These are phyloP conservation scores for Sinhomidia bicolor DNA, from an alignment of 2,888 invertebrate genomes.

Conservation along the genomic window DNA sequence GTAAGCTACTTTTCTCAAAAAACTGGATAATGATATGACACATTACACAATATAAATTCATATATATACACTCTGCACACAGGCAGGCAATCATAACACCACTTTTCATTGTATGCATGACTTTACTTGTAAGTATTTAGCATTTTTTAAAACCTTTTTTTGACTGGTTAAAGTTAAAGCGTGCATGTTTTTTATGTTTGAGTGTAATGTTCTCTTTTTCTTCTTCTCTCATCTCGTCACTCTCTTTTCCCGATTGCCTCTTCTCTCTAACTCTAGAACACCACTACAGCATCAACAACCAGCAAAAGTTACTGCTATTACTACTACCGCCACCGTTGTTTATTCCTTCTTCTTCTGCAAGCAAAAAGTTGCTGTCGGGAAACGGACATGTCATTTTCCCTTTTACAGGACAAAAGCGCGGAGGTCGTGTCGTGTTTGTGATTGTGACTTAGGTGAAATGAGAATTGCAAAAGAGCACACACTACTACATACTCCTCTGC, in stretches of 20 bases:
- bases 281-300: no score
- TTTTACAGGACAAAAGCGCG: neutral
- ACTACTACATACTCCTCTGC: no score
- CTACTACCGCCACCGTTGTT: no score
- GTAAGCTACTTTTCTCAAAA: slow-evolving; percentile 22
- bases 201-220: no score
- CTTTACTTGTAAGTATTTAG: neutral
- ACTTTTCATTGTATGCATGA: slow-evolving; percentile 32
- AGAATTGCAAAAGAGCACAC: neutral
- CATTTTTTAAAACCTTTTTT: neutral
- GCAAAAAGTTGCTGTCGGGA: neutral
- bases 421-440: neutral
- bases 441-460: neutral
- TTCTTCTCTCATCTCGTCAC: neutral
- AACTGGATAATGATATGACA: slow-evolving; percentile 37
- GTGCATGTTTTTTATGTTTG: slow-evolving; percentile 1
- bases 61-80: neutral
- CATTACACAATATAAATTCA: slow-evolving; percentile 18
- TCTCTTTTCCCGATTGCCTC: neutral
- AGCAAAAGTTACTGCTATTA: no score
- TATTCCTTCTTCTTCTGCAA: no score
- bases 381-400: slow-evolving; percentile 3
- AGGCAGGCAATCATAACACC: neutral
- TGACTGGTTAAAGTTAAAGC: slow-evolving; percentile 27
- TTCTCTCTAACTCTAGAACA: no score